A percentile compares a stretch with the other conserved stretches of the same genome.
Conservation (phyloP, 2,888 invertebrate genomes). For the Caradrina clavipalpis region DNA sequence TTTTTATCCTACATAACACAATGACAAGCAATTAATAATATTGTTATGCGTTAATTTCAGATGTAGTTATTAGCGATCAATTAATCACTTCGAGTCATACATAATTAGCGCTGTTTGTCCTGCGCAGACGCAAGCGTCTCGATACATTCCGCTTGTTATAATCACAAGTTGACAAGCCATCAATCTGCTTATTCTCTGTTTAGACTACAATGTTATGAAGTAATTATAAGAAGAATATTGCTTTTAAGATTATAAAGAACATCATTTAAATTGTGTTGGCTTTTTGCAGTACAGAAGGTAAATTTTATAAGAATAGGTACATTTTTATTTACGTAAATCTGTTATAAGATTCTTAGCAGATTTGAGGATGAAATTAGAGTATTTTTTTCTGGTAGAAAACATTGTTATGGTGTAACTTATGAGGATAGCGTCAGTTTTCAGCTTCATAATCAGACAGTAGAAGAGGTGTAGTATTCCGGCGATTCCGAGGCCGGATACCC, state of each 20-base stretch:
- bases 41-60: constrained; percentile 38
- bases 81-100: constrained; percentile 50
- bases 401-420: too few species aligned
- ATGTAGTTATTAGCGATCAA: constrained; percentile 48
- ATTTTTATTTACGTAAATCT: too few species aligned
- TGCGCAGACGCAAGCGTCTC: constrained; percentile 32
- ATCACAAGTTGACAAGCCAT: constrained; percentile 52
- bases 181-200: constrained; percentile 40
- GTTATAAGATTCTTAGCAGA: too few species aligned
- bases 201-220: constrained; percentile 24
- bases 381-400: too few species aligned
- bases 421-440: too few species aligned
- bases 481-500: too few species aligned
- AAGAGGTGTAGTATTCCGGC: too few species aligned
- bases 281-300: neutral
- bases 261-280: neutral
- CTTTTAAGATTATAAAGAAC: neutral
- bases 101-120: constrained; percentile 54
- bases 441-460: too few species aligned
- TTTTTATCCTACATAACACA: constrained; percentile 9
- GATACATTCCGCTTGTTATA: constrained; percentile 42
- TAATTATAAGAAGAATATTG: constrained; percentile 37
- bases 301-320: too few species aligned
- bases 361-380: too few species aligned
- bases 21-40: constrained; percentile 40